Evolutionary conservation across 2,888 invertebrate species (phyloP).

Genomic region (Conchocele bisecta): DNA sequence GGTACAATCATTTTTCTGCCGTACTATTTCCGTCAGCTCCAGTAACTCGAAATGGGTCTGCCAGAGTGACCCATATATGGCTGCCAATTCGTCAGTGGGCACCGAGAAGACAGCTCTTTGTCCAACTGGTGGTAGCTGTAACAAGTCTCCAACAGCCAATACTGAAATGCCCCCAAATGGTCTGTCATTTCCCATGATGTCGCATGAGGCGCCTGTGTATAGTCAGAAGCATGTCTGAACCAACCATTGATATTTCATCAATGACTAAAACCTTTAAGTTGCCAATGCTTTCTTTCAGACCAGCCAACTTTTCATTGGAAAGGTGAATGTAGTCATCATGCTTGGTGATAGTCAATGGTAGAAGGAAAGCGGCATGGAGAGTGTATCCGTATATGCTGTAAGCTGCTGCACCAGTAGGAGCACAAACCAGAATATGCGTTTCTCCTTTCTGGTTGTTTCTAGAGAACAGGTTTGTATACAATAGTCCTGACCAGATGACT

Average conservation of each 20-base stretch:
- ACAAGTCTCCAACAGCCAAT: conserved; percentile 32
- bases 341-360: conserved; percentile 1
- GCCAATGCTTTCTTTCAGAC: conserved; percentile 1
- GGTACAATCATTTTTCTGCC: conserved; percentile 34
- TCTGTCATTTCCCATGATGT: background rate
- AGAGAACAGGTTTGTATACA: too few species aligned
- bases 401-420: conserved; percentile 9
- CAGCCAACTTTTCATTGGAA: conserved; percentile 6
- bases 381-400: conserved; percentile 13
- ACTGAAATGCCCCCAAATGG: conserved; percentile 29
- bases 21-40: conserved; percentile 34
- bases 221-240: background rate
- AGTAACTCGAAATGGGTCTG: conserved; percentile 8
- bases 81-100: conserved; percentile 11
- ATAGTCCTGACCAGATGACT: conserved; percentile 13
- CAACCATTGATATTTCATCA: conserved; percentile 16
- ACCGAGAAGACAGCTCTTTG: conserved; percentile 3
- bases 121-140: conserved; percentile 29
- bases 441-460: too few species aligned
- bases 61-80: conserved; percentile 28
- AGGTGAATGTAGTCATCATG: conserved; percentile 7
- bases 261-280: conserved; percentile 1
- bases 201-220: background rate
- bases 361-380: conserved; percentile 6
- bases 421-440: conserved; percentile 16